A percentile compares a stretch with the other conserved stretches of the same genome.
phyloP scores from a whole-genome alignment of 2,888 invertebrate genomes.

The Muschampia plurimacula region DNA sequence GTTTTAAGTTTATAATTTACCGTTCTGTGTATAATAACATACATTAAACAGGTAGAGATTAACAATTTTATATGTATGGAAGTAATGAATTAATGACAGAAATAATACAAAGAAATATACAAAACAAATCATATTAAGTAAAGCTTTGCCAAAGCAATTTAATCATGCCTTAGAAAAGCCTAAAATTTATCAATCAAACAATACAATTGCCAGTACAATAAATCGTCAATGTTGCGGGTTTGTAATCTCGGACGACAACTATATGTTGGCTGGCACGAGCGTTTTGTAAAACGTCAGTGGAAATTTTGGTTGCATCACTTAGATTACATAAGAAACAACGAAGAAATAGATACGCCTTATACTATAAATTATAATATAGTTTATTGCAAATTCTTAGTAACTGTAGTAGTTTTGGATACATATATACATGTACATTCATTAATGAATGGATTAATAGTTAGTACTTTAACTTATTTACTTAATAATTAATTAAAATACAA shows the following conservation, averaged over 20 bases:
- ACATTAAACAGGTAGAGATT: background rate
- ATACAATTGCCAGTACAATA: too few species aligned
- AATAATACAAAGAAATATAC: background rate
- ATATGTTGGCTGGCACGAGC: background rate
- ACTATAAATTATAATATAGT: background rate
- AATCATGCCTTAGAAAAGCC: too few species aligned
- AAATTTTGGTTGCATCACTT: slow-evolving; percentile 6
- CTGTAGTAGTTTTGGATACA: too few species aligned
- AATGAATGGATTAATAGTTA: too few species aligned
- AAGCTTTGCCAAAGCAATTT: background rate
- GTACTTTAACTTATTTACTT: too few species aligned
- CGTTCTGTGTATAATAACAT: background rate
- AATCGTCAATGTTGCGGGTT: too few species aligned
- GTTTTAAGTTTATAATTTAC: background rate
- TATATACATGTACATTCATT: too few species aligned
- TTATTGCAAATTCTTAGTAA: background rate
- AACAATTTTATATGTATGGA: slow-evolving; percentile 1
- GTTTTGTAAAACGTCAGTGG: background rate
- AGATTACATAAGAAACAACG: slow-evolving; percentile 1
- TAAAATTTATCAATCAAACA: background rate
- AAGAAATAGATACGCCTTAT: background rate
- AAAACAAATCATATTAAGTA: background rate
- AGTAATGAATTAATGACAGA: background rate
- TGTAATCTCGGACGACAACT: background rate
- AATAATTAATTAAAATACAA: too few species aligned